Percentiles rank a stretch among this genome's conserved stretches.
Conservation (phyloP, 2,113 vertebrate genomes). For the Urocitellus parryii region DNA sequence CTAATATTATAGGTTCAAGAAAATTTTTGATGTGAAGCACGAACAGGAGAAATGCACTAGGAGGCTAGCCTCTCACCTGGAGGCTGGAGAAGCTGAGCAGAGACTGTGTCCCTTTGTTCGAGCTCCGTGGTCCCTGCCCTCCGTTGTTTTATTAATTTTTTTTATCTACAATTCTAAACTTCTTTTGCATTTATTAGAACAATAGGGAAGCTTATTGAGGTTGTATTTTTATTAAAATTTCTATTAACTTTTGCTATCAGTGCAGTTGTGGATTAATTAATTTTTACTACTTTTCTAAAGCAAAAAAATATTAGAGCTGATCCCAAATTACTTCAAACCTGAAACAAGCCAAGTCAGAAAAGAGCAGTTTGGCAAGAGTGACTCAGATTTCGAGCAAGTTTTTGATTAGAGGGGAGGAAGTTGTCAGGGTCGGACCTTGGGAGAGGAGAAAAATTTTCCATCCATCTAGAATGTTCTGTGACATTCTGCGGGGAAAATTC, state of each 20-base stretch:
- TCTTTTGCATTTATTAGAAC: slow-evolving; percentile 82
- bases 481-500: not conserved
- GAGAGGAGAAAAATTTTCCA: not conserved
- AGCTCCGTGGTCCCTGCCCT: slow-evolving; percentile 35
- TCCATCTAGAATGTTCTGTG: not conserved
- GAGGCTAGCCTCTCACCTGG: not conserved
- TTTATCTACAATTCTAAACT: slow-evolving; percentile 80
- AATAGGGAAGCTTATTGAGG: slow-evolving; percentile 82
- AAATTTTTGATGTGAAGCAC: not conserved
- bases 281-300: slow-evolving; percentile 82
- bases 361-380: not conserved
- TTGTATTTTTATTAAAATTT: slow-evolving; percentile 85
- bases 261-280: slow-evolving; percentile 82
- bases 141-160: slow-evolving; percentile 76
- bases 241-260: slow-evolving; percentile 84
- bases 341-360: slow-evolving; percentile 48
- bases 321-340: slow-evolving; percentile 73
- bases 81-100: not conserved
- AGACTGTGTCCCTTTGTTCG: not conserved
- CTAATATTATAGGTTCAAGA: not conserved
- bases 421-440: too few relatives aligned
- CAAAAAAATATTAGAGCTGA: slow-evolving; percentile 76
- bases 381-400: not conserved
- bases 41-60: too few relatives aligned
- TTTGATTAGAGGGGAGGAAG: rapidly evolving